Conservation (phyloP, 2,888 invertebrate species). For the Pyrrhosoma nymphula region DNA sequence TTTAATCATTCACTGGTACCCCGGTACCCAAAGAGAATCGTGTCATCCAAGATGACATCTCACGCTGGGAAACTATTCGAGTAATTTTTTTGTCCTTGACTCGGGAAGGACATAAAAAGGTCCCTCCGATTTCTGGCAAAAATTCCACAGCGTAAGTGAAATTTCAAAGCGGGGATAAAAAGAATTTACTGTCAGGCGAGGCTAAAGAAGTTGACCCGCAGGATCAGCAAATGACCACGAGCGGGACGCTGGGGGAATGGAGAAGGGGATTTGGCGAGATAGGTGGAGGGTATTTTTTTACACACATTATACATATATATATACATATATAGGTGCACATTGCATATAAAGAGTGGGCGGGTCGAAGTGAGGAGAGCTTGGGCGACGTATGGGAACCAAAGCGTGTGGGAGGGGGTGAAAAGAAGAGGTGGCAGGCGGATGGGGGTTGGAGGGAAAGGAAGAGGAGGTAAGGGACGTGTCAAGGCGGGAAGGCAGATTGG, state of each 20-base stretch:
- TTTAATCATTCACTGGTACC: background rate
- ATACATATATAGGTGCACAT: too few species aligned
- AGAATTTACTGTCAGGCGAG: background rate
- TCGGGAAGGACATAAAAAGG: background rate
- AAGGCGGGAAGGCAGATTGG: conserved; percentile 49
- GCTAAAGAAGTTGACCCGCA: conserved; percentile 40
- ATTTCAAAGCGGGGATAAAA: conserved; percentile 22
- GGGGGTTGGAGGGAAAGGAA: background rate
- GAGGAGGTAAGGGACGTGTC: background rate
- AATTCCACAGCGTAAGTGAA: conserved; percentile 41
- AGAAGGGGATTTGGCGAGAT: background rate
- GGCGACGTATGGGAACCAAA: background rate
- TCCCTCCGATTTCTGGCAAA: conserved; percentile 23
- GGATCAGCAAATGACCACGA: conserved; percentile 46
- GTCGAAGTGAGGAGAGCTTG: background rate
- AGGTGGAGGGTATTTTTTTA: background rate
- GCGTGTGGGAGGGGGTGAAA: background rate
- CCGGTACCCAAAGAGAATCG: background rate
- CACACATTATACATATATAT: background rate
- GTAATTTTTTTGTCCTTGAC: background rate
- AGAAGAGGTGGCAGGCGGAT: background rate
- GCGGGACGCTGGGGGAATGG: background rate
- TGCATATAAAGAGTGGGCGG: background rate
- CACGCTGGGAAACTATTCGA: background rate
- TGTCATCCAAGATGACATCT: background rate